Base-by-base conservation (phyloP, 2,113 vertebrate genomes). In the Calyptommatus sinebrachiatus region DNA sequence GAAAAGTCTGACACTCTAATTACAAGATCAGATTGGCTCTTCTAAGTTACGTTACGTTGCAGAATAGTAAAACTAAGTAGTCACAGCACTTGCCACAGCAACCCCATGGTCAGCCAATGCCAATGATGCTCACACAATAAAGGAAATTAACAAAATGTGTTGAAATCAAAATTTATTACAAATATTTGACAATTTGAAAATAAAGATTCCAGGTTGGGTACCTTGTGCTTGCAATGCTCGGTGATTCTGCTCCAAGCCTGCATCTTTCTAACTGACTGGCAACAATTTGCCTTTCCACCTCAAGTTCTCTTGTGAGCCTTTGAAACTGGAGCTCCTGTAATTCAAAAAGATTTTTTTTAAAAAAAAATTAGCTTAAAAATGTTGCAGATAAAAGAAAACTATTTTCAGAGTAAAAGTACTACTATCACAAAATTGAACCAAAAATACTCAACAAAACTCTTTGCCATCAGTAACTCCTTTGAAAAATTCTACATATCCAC, bases 211-310 rank as follows among this genome's bases (percentile, higher is more conserved):
- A 73, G 85, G 92, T 91, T 90, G 82, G 93, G 90, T 98, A 99
- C 98, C 98, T 99, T 97, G 97, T 97, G 94, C 98, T 99, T 94
- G 95, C 97, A 92, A 96, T 92, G 91, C 96, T 99, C 85, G 98
- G 98, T 80, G 98, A 99, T 92, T 99, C 98, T 86, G 97, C 96
- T 96, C 96, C 97, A 79, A 99, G 96, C 95, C 97, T 96, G 96
- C 98, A 99, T 99, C 97, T 96, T 95, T 99, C 98, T 95, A 99
- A 97, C 95, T 99, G 98, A 97, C 97, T 99, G 96, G 98, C 98
- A 95, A 99, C 98, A 95, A 99, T 99, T 95, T 99, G 98, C 94
- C 98, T 97, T 95, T 99, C 98, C 94, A 98, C 97, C 93, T 99
- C 98, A 94, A 99, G 96, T 94, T 99, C 98, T 96, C 97, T 96